Base-by-base conservation (phyloP, 2,797 vertebrate genomes). In the Hoplostethus mediterraneus region DNA sequence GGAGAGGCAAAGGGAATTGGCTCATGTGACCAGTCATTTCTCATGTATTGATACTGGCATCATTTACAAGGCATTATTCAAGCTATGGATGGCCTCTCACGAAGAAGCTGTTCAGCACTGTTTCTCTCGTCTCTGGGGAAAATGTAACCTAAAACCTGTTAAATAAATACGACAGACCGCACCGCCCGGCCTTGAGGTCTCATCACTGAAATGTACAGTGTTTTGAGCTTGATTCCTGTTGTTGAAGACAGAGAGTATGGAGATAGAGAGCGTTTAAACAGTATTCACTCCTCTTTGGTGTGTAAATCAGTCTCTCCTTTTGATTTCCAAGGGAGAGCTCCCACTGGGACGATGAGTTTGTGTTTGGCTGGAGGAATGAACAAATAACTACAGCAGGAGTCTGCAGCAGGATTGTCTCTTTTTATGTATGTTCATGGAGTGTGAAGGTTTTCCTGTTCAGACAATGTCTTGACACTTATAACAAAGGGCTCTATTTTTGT, bases 271-370 rank as follows among this genome's bases (percentile, higher is more conserved):
- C 4, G 33, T 33, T 33, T 48, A 40, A 30, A 16, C 40, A 49
- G 9, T 12, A 28, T 28, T 33, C 30, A 42, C 42, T 30, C 59
- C 10, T 13, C 42, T 60, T 33, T 36, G 13, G 10, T 44, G 1
- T 51, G 25, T 12, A 25, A 53, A 48, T 54, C 58, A 0, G 49
- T 54, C 6, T 68, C 40, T 66, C 21, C 21, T 55, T 33, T 45
- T 54, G 30, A 55, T 76, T 61, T 60, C 38, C 38, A 40, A 8
- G 7, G 38, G 38, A 40, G 13, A 53, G 47, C 31, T 65, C 55
- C 40, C 16, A n/a, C 42, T 49, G 62, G 21, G 57, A 48, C 14
- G n/a, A 56, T 14, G 38, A 8, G 38, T 40, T 10, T 33, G 33
- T 33, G 33, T 33, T 33, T 33, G 33, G 33, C 33, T 33, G 33